These are phyloP conservation scores for Cydia pomonella DNA, from an alignment of 1,140 invertebrate genomes.

Conservation along the genomic window DNA sequence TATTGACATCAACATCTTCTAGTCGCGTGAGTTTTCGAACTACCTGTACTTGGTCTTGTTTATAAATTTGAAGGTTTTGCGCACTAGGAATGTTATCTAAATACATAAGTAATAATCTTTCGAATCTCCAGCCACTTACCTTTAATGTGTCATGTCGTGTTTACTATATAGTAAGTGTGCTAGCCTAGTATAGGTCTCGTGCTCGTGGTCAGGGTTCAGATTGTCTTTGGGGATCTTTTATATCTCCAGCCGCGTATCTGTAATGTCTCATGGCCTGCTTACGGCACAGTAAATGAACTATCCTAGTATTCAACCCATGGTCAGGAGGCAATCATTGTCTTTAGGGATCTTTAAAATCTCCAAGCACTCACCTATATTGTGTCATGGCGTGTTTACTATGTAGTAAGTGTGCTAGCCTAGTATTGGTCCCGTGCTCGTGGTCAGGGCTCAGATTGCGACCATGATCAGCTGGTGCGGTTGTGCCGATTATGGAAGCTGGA, in stretches of 20 bases:
- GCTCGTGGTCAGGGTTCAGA: too few species aligned
- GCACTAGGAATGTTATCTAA: too few species aligned
- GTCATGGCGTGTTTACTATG: background rate
- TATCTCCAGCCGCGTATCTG: too few species aligned
- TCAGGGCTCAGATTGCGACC: background rate
- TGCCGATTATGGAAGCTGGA: slow-evolving; percentile 19
- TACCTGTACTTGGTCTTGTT: too few species aligned
- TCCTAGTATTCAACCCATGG: background rate
- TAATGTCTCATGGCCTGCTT: background rate
- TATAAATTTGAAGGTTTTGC: too few species aligned
- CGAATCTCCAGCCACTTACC: too few species aligned
- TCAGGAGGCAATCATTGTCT: background rate
- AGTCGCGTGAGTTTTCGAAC: too few species aligned
- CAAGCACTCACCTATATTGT: too few species aligned
- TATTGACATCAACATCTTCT: too few species aligned
- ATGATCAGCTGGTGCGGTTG: slow-evolving; percentile 16
- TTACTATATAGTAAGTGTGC: background rate
- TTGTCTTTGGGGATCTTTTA: too few species aligned
- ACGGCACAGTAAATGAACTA: background rate
- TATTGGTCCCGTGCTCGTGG: background rate
- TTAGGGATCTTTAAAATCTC: too few species aligned
- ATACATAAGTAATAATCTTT: too few species aligned
- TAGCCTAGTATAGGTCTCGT: background rate
- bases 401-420: background rate
- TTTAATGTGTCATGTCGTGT: background rate